Evolutionary conservation across 92 coral and sea anemone genomes (phyloP).

Genomic region (Paramuricea clavata): DNA sequence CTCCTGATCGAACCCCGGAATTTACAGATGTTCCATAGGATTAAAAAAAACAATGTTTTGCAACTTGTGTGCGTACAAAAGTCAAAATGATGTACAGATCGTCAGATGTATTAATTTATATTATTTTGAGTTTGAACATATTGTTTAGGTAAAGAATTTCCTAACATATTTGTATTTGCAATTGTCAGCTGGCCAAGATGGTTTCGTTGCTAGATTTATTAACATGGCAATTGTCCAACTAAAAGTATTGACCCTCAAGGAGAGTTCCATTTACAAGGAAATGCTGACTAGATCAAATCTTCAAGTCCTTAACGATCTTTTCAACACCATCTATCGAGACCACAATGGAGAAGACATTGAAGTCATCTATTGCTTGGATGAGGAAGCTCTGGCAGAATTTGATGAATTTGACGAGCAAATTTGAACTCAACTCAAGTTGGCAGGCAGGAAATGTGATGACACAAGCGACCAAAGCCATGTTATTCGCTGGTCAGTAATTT

Average conservation of each 20-base stretch:
- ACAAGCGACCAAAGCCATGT: slow-evolving; percentile 8
- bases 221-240: slow-evolving; percentile 54
- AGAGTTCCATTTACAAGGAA: slow-evolving; percentile 55
- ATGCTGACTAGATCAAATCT: slow-evolving; percentile 39
- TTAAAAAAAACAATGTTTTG: slow-evolving; percentile 34
- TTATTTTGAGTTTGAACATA: background rate
- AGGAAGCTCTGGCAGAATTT: slow-evolving; percentile 51
- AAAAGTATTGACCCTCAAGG: slow-evolving; percentile 47
- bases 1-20: slow-evolving; percentile 64
- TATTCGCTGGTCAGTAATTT: slow-evolving; percentile 21
- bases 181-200: slow-evolving; percentile 63
- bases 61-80: background rate
- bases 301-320: slow-evolving; percentile 47
- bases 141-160: slow-evolving; percentile 47
- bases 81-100: too few species aligned
- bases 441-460: slow-evolving; percentile 36
- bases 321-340: slow-evolving; percentile 55
- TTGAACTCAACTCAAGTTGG: slow-evolving; percentile 64
- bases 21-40: slow-evolving; percentile 66
- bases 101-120: background rate
- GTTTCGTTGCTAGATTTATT: slow-evolving; percentile 58
- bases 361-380: slow-evolving; percentile 32
- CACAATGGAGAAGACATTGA: slow-evolving; percentile 60
- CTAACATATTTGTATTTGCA: slow-evolving; percentile 60
- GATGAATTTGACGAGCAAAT: slow-evolving; percentile 66